Base-by-base conservation (phyloP, 2,888 invertebrate genomes). In the Andricus curvator region DNA sequence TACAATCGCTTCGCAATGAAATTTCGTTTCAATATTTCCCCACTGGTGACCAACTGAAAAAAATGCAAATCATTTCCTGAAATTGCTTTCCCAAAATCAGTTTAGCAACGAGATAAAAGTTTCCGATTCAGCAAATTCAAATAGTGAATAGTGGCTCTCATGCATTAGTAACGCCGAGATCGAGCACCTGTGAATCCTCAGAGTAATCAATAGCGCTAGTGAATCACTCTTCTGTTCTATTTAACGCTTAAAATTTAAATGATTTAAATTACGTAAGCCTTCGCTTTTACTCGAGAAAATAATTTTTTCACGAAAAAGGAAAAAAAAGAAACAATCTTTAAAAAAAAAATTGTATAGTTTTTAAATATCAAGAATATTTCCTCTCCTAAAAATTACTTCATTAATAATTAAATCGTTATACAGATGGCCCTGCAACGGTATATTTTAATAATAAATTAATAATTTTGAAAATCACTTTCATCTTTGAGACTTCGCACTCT, bases 61-160 rank as follows among this genome's bases (percentile, higher is more conserved):
- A 56, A 56, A 56, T 56, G 20, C 15, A 15, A 56, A 20, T 56
- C n/a, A 56, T n/a, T 56, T 56, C 51, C 51, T 56, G 51, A 56
- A 56, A 56, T 56, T 56, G 51, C 51, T 56, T 56, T n/a, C n/a
- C 51, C n/a, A 56, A 56, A 56, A 56, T 56, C 51, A 56, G n/a
- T 56, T 56, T 56, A 56, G n/a, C 51, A 56, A 56, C 51, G 51
- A 56, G 51, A 56, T n/a, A 20, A n/a, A 56, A n/a, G 51, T 56
- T 56, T 56, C 51, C 51, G 51, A 56, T 56, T n/a, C 8, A 56
- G 8, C n/a, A n/a, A n/a, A 56, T 56, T 56, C 51, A n/a, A 56
- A n/a, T n/a, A 56, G n/a, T n/a, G 51, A 56, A 56, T 56, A 56
- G 20, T 51, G 51, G 51, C 6, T 51, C 51, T 51, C 41, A 6